phyloP scores from a whole-genome alignment of 2,797 vertebrate species.

The Coluber constrictor region DNA sequence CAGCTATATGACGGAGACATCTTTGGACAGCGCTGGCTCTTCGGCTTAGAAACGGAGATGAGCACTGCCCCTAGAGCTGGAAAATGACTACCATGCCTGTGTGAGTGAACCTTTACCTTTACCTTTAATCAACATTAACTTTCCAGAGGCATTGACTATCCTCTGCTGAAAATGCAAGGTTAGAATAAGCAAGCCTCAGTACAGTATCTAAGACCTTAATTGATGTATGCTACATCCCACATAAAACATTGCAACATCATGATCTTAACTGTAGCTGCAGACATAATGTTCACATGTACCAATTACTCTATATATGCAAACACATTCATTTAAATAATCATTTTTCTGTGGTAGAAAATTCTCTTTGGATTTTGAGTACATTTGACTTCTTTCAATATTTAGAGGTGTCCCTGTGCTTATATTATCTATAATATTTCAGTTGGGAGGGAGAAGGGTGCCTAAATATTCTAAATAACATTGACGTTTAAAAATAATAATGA shows the following conservation, averaged over 20 bases:
- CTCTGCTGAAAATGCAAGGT: not conserved
- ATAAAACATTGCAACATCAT: not conserved
- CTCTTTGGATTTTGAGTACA: not conserved
- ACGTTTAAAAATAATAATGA: constrained; percentile 1
- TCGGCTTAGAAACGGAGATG: too few relatives aligned
- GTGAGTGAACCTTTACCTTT: too few relatives aligned
- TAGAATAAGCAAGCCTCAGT: not conserved
- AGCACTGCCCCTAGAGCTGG: too few relatives aligned
- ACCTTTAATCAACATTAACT: not conserved
- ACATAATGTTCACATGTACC: not conserved
- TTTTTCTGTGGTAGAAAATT: not conserved
- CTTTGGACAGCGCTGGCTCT: too few relatives aligned
- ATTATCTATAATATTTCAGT: not conserved
- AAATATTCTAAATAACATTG: not conserved
- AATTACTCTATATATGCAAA: not conserved
- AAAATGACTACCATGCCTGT: too few relatives aligned
- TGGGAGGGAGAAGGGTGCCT: not conserved
- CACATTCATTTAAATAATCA: not conserved
- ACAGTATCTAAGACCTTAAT: not conserved
- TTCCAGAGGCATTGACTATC: not conserved
- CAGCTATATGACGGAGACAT: too few relatives aligned
- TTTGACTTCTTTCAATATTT: not conserved
- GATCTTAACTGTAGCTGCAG: not conserved
- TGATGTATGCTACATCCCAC: not conserved
- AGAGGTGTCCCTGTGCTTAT: not conserved